Base-by-base conservation (phyloP, 2,888 invertebrate genomes). In the Plemyria rubiginata region DNA sequence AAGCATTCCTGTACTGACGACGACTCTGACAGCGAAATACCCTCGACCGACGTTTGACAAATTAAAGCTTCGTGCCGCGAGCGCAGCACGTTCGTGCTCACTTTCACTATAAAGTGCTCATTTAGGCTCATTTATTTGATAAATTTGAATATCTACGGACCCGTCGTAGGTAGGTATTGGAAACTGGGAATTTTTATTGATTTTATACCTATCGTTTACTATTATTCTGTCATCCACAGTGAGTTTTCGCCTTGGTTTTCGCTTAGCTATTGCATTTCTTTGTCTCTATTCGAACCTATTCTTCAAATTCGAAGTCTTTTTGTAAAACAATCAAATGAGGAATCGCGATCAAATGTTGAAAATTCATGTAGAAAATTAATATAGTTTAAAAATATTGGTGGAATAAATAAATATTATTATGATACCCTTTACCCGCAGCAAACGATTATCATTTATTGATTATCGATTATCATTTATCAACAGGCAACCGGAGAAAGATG, bases 61-160 rank as follows among this genome's bases (percentile, higher is more conserved):
- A 80, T 80, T 76, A 78, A 77, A 73, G 74, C 74, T 73, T 76
- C 75, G 75, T 74, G 71, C 71, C 73, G 70, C 74, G 76, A 76
- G 76, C 73, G 75, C 72, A 68, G 70, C 66, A 70, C 67, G 70
- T 70, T 72, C 66, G 63, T 70, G 70, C 74, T 76, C 79, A 82
- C 83, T 84, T 81, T 79, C 80, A 76, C 77, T 76, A 66, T 70
- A 70, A 75, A 80, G 76, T 75, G 77, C 75, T 76, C 75, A 80
- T 79, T 83, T 81, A 79, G 75, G 77, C 75, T 76, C 75, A 80
- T 79, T 83, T 81, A 79, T 78, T 78, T 77, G 75, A 75, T 73
- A 78, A 78, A 72, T 74, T 66, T 67, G 66, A 62, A 70, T 68
- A 68, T 60, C 65, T 59, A 60, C 54, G 62, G 56, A 46, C 53